phyloP scores from a whole-genome alignment of 2,113 vertebrate species.

The Ptilonorhynchus violaceus region DNA sequence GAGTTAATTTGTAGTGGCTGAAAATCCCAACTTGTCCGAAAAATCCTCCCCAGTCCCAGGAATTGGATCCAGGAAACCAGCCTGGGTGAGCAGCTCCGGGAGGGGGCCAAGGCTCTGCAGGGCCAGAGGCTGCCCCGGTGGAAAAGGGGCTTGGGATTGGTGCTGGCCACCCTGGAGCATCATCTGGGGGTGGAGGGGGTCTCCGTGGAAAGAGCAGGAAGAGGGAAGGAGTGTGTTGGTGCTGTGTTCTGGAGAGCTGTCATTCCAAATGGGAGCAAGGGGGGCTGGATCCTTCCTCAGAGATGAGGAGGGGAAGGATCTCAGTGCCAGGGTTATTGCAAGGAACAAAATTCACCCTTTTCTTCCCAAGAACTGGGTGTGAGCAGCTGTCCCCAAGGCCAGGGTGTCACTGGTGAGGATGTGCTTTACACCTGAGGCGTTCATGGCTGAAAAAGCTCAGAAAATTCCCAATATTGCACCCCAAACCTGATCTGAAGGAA shows the following conservation, averaged over 20 bases:
- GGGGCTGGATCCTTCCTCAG: neutral
- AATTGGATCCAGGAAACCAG: neutral
- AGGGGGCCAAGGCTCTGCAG: neutral
- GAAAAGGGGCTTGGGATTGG: neutral
- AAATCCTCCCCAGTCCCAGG: neutral
- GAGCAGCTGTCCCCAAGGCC: neutral
- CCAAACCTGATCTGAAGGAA: neutral
- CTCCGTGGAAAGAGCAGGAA: neutral
- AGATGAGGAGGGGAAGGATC: neutral
- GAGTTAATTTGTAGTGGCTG: neutral
- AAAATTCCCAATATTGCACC: neutral
- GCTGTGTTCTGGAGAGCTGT: neutral
- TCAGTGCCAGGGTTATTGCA: rapidly evolving
- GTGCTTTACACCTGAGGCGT: neutral
- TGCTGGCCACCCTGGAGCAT: neutral
- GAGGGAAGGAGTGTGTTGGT: neutral
- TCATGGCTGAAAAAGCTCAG: rapidly evolving
- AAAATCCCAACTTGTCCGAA: neutral
- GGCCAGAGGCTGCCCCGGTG: neutral
- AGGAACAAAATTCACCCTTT: neutral
- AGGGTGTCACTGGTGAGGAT: neutral
- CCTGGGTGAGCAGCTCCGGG: neutral
- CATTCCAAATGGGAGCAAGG: neutral
- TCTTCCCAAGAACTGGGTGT: neutral
- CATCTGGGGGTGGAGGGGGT: no score